These are phyloP conservation scores for Anolis carolinensis DNA, from an alignment of 2,113 vertebrate species.

Conservation along the genomic window DNA sequence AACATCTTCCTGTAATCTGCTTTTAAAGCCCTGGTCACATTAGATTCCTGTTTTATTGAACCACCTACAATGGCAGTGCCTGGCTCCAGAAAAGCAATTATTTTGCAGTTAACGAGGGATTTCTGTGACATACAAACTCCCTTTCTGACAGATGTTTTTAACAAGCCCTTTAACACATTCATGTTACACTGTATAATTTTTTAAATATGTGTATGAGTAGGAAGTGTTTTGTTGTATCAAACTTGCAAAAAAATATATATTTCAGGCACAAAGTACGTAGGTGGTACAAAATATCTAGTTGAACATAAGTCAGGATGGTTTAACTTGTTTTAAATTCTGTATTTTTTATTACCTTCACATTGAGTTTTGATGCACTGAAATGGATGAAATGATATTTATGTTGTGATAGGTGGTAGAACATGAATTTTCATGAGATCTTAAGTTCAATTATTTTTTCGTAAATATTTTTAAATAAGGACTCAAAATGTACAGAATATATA, in stretches of 20 bases:
- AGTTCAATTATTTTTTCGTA: neutral
- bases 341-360: neutral
- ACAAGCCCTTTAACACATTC: slow-evolving; percentile 26
- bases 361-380: neutral
- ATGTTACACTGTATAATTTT: slow-evolving; percentile 34
- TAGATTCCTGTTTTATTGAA: slow-evolving; percentile 4
- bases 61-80: neutral
- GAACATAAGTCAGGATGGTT: neutral
- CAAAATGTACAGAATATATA: neutral
- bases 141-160: slow-evolving; percentile 35
- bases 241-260: neutral
- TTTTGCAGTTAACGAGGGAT: slow-evolving; percentile 10
- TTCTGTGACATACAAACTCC: slow-evolving; percentile 12
- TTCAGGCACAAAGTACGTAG: slow-evolving; percentile 23
- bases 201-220: slow-evolving; percentile 31
- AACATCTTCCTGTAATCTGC: neutral
- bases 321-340: neutral
- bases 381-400: neutral
- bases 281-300: slow-evolving; percentile 13
- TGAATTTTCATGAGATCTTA: neutral
- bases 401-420: neutral
- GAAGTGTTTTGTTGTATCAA: slow-evolving; percentile 38
- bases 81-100: neutral
- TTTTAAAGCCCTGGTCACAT: neutral
- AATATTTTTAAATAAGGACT: neutral